A percentile compares a stretch with the other conserved stretches of the same genome.
Conservation (phyloP, 2,888 invertebrate species). For the Serrognathus titanus region DNA sequence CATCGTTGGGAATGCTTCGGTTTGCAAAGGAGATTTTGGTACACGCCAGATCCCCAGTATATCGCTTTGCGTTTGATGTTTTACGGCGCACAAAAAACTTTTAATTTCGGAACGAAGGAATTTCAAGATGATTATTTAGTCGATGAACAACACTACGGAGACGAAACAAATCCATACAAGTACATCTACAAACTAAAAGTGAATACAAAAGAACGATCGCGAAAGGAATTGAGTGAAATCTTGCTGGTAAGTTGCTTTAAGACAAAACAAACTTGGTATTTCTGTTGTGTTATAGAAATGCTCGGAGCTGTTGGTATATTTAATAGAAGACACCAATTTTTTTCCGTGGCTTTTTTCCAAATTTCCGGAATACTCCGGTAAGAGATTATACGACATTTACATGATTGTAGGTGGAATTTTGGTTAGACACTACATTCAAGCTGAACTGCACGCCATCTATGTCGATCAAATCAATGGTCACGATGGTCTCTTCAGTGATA, state of each 20-base stretch:
- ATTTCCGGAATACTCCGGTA: constrained; percentile 9
- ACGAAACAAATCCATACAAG: constrained; percentile 4
- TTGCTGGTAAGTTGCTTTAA: constrained; percentile 25
- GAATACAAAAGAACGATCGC: constrained; percentile 23
- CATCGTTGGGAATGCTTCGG: constrained; percentile 35
- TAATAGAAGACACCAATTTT: constrained; percentile 27
- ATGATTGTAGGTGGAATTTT: constrained; percentile 30
- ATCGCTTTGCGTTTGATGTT: constrained; percentile 32
- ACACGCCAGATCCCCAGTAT: constrained; percentile 24
- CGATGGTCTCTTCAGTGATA: constrained; percentile 21
- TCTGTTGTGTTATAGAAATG: constrained; percentile 22
- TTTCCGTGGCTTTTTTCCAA: constrained; percentile 17
- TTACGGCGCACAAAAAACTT: constrained; percentile 26
- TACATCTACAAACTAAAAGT: constrained; percentile 23
- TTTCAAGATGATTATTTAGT: constrained; percentile 3
- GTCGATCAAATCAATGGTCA: constrained; percentile 24
- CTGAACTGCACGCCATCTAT: constrained; percentile 25
- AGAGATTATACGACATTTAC: constrained; percentile 19
- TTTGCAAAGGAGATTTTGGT: constrained; percentile 32
- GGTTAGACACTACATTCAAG: constrained; percentile 32
- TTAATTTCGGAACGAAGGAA: constrained; percentile 19
- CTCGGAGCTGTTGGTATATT: constrained; percentile 25
- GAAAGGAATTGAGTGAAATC: constrained; percentile 22
- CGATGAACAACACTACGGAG: constrained; percentile 26
- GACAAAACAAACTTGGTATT: neutral